Evolutionary conservation across 2,797 vertebrate species (phyloP), one percentile per base, ranked within the genome.

Genomic region (Epinephelus coioides): DNA sequence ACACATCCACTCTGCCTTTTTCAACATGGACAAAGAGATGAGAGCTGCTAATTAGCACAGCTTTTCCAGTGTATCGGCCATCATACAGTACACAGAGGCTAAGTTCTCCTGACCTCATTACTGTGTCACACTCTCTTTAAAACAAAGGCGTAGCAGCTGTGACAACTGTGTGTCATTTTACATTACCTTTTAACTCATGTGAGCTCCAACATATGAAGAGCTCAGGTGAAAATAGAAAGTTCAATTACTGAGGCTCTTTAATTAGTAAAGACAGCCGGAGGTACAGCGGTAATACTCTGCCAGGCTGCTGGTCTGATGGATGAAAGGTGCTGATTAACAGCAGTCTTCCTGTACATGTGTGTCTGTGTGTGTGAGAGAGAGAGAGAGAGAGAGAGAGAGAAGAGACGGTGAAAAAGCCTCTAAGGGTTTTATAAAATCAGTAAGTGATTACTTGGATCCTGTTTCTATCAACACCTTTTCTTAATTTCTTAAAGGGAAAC

Each of bases 141-240:
- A 27, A 60, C 25, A 64, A 17, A 38, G 38, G 72, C 2, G 27
- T 18, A 4, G 30, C 38, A 30, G 51, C 43, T 60, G 56, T 62
- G 73, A 69, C 73, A 73, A 63, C 61, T 13, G 55, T 0, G 55
- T 79, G 79, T 61, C 54, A 17, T 69, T 66, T 76, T 65, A 60
- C 46, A 51, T 55, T 19, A 62, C 67, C 54, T 55, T 74, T 73
- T 77, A 50, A 57, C 38, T 83, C 9, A 0, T 17, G 51, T 55
- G 57, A 57, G 17, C 5, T 9, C 50, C 21, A 43, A 27, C 21
- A 27, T 30, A 53, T 30, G 46, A 79, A 15, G 49, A 81, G 75
- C 69, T 72, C 64, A 56, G 77, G 82, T 80, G 76, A 80, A 84
- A 88, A 87, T 71, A 89, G 80, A 72, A 86, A 84, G 69, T 81